Percentiles rank a stretch among this genome's conserved stretches.
phyloP scores from a whole-genome alignment of 92 coral and sea anemone genomes.

The Umimayanthus kanabou region DNA sequence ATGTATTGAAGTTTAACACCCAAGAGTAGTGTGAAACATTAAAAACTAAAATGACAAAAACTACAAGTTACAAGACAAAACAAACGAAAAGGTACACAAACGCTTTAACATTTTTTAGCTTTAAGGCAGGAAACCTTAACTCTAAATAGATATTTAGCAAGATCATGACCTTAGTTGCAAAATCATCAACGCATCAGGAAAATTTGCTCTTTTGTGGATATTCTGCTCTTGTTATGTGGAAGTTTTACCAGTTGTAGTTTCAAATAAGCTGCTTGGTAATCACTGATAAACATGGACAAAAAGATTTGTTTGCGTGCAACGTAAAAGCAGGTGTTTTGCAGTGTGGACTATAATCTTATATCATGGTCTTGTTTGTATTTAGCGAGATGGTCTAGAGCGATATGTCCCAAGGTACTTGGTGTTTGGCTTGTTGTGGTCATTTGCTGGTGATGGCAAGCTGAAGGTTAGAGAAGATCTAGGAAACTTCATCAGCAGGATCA shows the following conservation, averaged over 20 bases:
- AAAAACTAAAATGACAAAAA: too few relatives aligned
- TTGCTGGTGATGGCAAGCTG: conserved; percentile 95
- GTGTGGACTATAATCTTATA: neutral
- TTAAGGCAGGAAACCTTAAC: too few relatives aligned
- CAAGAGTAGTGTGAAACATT: too few relatives aligned
- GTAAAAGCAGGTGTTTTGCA: neutral
- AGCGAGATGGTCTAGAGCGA: conserved; percentile 94
- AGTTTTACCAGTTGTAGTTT: neutral
- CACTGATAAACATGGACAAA: too few relatives aligned
- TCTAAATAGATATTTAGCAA: too few relatives aligned
- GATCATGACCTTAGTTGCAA: too few relatives aligned
- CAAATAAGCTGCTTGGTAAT: neutral
- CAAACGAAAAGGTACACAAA: too few relatives aligned
- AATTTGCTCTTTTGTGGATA: neutral
- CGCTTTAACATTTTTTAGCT: too few relatives aligned
- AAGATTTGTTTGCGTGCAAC: neutral
- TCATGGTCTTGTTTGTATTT: neutral
- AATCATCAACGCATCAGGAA: too few relatives aligned
- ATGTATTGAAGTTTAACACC: too few relatives aligned
- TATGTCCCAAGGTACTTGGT: conserved; percentile 90
- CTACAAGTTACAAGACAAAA: too few relatives aligned
- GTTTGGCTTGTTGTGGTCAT: conserved; percentile 90
- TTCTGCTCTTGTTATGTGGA: neutral
- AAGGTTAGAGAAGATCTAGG: conserved; percentile 94
- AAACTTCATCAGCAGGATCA: conserved; percentile 74